Percentiles rank a stretch among this genome's conserved stretches.
Evolutionary conservation across 2,888 invertebrate genomes (phyloP).

Genomic region (Augiades crinisus): DNA sequence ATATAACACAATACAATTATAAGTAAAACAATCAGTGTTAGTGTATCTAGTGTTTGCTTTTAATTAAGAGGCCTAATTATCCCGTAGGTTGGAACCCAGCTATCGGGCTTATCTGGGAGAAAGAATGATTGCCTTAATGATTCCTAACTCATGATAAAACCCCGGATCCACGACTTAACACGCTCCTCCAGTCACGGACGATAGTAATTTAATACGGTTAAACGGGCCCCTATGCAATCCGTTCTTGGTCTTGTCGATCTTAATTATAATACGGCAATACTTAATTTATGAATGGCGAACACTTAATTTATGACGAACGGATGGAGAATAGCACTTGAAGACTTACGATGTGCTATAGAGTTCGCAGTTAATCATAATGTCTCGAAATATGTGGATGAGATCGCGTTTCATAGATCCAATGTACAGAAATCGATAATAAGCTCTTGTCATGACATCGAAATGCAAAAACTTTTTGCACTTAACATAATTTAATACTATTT

Average conservation of each 20-base stretch:
- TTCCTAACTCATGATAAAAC: slow-evolving; percentile 19
- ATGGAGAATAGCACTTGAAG: too few species aligned
- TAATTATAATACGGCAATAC: neutral
- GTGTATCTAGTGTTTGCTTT: slow-evolving; percentile 4
- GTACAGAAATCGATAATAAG: too few species aligned
- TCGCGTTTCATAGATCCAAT: too few species aligned
- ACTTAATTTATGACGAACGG: neutral
- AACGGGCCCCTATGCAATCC: slow-evolving; percentile 2
- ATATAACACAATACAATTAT: too few species aligned
- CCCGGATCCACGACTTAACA: slow-evolving; percentile 16
- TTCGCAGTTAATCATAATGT: too few species aligned
- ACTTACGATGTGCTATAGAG: too few species aligned
- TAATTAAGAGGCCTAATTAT: slow-evolving; percentile 19
- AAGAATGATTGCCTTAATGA: slow-evolving; percentile 23
- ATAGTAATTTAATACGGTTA: slow-evolving; percentile 5
- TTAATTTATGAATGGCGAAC: too few species aligned
- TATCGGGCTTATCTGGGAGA: slow-evolving; percentile 17
- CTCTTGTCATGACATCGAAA: too few species aligned
- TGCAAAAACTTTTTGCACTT: too few species aligned
- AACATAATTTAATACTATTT: too few species aligned
- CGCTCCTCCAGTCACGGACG: slow-evolving; percentile 22
- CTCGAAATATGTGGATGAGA: too few species aligned
- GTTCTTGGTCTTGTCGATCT: slow-evolving; percentile 2
- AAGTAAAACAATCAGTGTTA: neutral
- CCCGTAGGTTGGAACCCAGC: slow-evolving; percentile 9